Base-by-base conservation (phyloP, 2,888 invertebrate genomes). In the Microctonus hyperodae region DNA sequence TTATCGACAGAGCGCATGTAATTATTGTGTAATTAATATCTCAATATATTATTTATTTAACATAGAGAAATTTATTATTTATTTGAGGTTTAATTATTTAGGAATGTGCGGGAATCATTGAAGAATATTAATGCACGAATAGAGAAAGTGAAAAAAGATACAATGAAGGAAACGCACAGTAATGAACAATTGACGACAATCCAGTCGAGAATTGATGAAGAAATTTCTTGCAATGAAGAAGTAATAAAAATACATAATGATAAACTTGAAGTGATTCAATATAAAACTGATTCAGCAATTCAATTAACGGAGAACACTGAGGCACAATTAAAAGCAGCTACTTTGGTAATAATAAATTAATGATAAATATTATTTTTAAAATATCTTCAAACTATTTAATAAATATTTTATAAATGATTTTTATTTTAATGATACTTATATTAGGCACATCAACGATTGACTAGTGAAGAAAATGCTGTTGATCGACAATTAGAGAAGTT, bases 81-180 rank as follows among this genome's bases (percentile, higher is more conserved):
- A 6, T n/a, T 20, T n/a, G n/a, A n/a, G n/a, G n/a, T n/a, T 33
- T 1, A 61, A 56, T 68, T 58, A 31, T 78, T 33, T 67, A 92
- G 92, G 64, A 84, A 85, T 59, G 83, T 89, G 67, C 87, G 88
- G 73, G 88, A 90, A 64, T 86, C 87, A 53, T 88, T 89, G 37
- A 86, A 86, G 64, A 86, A 88, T 0, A 79, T 89, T 65, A 75
- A 86, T 4, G 83, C 86, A 60, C 90, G 90, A 77, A 86, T 91
- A 59, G 90, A 90, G 56, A 88, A 90, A 65, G 86, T 90, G 0
- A 91, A 90, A 78, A 92, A 91, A 74, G 86, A 89, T 50, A 85
- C 87, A 2, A 82, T 84, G 64, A 89, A 90, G 68, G 92, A 92
- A 82, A 89, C 91, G 87, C 86, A 88, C 64, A 86, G 86, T 13